Evolutionary conservation across 2,797 vertebrate genomes (phyloP).

Genomic region (Buceros bicornis): DNA sequence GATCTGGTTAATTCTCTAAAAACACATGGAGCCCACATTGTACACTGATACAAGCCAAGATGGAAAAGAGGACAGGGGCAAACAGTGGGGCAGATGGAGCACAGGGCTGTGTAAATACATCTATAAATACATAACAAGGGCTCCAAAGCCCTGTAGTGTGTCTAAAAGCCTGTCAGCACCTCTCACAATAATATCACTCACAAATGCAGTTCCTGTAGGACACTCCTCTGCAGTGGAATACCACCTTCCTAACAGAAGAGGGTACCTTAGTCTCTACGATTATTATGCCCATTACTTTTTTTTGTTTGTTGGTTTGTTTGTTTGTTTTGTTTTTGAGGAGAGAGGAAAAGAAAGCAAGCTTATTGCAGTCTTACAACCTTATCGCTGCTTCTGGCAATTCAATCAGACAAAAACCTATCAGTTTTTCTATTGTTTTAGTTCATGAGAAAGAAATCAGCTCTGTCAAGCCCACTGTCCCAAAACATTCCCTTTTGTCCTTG

Average conservation of each 20-base stretch:
- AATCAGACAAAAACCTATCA: slow-evolving; percentile 22
- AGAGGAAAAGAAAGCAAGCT: slow-evolving; percentile 21
- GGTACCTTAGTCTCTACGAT: not conserved
- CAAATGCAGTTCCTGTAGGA: not conserved
- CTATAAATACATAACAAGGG: not conserved
- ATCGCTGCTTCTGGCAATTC: slow-evolving; percentile 28
- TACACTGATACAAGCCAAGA: not conserved
- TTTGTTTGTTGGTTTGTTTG: not conserved
- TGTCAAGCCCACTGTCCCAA: not conserved
- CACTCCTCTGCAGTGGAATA: not conserved
- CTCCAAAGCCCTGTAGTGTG: not conserved
- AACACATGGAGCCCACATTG: not conserved
- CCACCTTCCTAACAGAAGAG: not conserved
- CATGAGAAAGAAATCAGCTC: not conserved
- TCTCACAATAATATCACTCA: not conserved
- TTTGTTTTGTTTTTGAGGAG: not conserved
- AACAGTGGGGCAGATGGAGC: not conserved
- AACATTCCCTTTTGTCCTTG: not conserved
- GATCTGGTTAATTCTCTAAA: not conserved
- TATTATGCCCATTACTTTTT: not conserved
- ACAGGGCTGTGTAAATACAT: not conserved
- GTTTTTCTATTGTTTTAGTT: not conserved
- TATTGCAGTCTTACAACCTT: slow-evolving; percentile 22
- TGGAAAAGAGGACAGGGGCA: not conserved
- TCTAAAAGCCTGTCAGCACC: not conserved